Conservation (phyloP, 1,140 invertebrate genomes). For the Pygmarrhopalites habei region DNA sequence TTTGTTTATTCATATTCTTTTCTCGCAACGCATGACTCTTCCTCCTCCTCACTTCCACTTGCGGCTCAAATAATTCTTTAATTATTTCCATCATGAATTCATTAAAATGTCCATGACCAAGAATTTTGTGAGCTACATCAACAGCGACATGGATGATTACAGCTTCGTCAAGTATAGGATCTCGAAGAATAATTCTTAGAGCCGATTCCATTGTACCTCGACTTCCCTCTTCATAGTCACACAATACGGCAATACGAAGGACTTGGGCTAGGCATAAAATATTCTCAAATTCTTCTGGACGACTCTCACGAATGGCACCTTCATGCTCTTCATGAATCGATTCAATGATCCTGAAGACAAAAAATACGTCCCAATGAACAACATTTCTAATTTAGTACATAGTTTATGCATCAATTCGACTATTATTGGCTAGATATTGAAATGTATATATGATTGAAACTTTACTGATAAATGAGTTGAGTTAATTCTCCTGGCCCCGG, state of each 20-base stretch:
- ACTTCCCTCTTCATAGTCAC: slow-evolving; percentile 15
- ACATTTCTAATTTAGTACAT: too few species aligned
- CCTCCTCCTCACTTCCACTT: too few species aligned
- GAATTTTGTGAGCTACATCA: slow-evolving; percentile 1
- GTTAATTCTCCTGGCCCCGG: background rate
- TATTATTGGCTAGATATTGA: too few species aligned
- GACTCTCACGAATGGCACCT: background rate
- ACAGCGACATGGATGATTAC: background rate
- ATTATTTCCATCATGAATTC: slow-evolving; percentile 14
- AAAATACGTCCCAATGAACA: too few species aligned
- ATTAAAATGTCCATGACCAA: background rate
- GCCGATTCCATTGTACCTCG: background rate
- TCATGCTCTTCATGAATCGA: slow-evolving; percentile 16
- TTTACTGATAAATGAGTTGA: too few species aligned
- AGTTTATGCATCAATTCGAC: too few species aligned
- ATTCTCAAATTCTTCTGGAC: slow-evolving; percentile 14
- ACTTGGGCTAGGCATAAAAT: slow-evolving; percentile 10
- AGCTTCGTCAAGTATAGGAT: slow-evolving; percentile 22
- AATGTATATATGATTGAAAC: too few species aligned
- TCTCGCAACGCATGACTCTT: too few species aligned
- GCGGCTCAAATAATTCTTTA: slow-evolving; percentile 21
- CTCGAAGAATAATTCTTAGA: slow-evolving; percentile 1
- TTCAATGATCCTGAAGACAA: too few species aligned
- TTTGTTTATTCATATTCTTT: too few species aligned
- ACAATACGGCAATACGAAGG: slow-evolving; percentile 5